Base-by-base conservation (phyloP, 2,888 invertebrate species). In the Tubulanus polymorphus region DNA sequence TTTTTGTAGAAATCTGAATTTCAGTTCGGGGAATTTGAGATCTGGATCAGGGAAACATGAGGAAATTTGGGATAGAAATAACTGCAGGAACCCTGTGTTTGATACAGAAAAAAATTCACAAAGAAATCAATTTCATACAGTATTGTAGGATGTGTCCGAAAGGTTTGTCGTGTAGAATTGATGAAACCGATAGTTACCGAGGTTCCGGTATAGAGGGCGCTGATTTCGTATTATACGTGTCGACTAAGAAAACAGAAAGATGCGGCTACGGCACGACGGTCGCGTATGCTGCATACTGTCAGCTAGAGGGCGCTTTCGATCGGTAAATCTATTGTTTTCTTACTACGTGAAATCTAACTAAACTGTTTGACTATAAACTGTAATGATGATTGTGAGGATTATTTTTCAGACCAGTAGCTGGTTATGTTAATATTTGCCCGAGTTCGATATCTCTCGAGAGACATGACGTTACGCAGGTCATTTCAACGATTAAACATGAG, bases 401-500 rank as follows among this genome's bases (percentile, higher is more conserved):
- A 45, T 57, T 59, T 72, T 74, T 45, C 78, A 92, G 96, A 62
- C 99, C 99, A 0, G 93, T 99, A 55, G 97, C 97, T 0, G 99
- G 99, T 0, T 96, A 99, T 81, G 95, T 97, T 0, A 99, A 99
- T 83, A 86, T 99, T 66, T 99, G 99, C 70, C 99, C 99, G 0
- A 87, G 89, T 23, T 92, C 92, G 70, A 88, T 99, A 62, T 93
- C 91, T 59, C 92, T 91, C 20, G 91, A 91, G 71, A 86, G 88
- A 48, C 89, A 94, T 67, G 95, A 97, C 75, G 56, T 71, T 26
- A 62, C 69, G 25, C 82, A 79, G 55, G 69, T 94, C 65, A 82
- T 95, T 66, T 94, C 96, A 1, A 97, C 96, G 0, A 94, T 99
- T 15, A 97, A 97, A 75, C 99, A 99, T 78, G 99, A 99, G 80